Evolutionary conservation across 2,888 invertebrate species (phyloP).

Genomic region (Lissocephala sabroskyi): DNA sequence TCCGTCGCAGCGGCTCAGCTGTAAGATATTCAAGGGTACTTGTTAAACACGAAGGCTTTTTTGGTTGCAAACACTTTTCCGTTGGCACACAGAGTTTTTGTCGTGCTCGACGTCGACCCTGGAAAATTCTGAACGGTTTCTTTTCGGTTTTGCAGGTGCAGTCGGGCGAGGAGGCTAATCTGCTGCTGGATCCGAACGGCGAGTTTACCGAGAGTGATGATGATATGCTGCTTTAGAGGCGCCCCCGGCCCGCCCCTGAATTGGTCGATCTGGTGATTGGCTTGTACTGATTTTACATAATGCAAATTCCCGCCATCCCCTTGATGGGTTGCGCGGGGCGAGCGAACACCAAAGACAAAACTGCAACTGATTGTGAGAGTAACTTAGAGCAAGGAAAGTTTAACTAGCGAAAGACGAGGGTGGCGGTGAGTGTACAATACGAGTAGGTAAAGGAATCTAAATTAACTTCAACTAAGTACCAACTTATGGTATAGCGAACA

Average conservation of each 20-base stretch:
- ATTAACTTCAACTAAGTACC: constrained; percentile 4
- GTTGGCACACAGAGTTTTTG: no score
- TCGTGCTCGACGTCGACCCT: no score
- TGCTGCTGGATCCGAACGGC: constrained; percentile 68
- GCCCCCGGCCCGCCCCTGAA: neutral
- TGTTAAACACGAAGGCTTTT: no score
- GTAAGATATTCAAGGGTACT: constrained; percentile 68
- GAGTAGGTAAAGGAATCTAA: constrained; percentile 15
- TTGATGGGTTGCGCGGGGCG: constrained; percentile 24
- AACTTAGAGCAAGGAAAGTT: neutral
- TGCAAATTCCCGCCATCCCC: no score
- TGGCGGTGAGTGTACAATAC: no score
- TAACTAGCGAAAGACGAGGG: constrained; percentile 6
- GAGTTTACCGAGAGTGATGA: constrained; percentile 70
- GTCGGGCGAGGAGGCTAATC: constrained; percentile 68
- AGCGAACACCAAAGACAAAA: constrained; percentile 52
- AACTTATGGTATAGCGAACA: constrained; percentile 25
- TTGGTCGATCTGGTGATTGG: constrained; percentile 11
- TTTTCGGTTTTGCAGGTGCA: constrained; percentile 50
- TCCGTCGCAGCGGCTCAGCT: constrained; percentile 56
- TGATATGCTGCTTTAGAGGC: constrained; percentile 68
- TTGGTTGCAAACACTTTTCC: no score
- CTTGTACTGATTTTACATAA: constrained; percentile 27
- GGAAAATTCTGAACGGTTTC: neutral
- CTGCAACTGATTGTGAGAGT: constrained; percentile 55